A percentile compares a stretch with the other conserved stretches of the same genome.
These are phyloP conservation scores for Bombus vancouverensis DNA, from an alignment of 1,140 invertebrate species.

Conservation along the genomic window DNA sequence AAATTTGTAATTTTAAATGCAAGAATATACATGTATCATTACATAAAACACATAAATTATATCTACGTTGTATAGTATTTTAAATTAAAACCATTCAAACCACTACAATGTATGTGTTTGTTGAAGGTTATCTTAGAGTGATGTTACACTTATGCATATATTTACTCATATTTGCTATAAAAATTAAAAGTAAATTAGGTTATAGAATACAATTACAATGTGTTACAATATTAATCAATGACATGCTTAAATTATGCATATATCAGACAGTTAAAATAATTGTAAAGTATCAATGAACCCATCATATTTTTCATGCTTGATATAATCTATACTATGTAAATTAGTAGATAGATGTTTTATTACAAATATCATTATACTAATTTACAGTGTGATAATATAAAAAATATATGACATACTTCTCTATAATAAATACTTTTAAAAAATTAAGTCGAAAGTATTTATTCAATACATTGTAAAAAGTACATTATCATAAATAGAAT, in stretches of 20 bases:
- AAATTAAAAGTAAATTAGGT: neutral
- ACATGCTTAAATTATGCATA: neutral
- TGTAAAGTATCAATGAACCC: neutral
- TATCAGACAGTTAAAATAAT: neutral
- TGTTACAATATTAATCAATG: neutral
- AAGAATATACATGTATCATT: neutral
- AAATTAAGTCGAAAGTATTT: neutral
- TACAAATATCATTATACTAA: neutral
- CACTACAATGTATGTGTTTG: neutral
- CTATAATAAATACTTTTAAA: neutral
- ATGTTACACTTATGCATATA: neutral
- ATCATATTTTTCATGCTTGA: neutral
- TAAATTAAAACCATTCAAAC: neutral
- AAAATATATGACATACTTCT: neutral
- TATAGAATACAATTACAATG: neutral
- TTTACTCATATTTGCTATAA: neutral
- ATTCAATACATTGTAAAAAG: neutral
- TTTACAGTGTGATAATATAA: neutral
- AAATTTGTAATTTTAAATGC: constrained; percentile 25
- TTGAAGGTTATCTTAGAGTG: neutral
- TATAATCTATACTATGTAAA: neutral
- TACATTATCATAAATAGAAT: neutral
- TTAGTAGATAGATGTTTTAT: neutral
- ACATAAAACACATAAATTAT: constrained; percentile 18
- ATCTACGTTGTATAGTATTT: constrained; percentile 19